These are phyloP conservation scores for Masnerella sp. DNA, from an alignment of 2,888 invertebrate genomes.

Conservation along the genomic window DNA sequence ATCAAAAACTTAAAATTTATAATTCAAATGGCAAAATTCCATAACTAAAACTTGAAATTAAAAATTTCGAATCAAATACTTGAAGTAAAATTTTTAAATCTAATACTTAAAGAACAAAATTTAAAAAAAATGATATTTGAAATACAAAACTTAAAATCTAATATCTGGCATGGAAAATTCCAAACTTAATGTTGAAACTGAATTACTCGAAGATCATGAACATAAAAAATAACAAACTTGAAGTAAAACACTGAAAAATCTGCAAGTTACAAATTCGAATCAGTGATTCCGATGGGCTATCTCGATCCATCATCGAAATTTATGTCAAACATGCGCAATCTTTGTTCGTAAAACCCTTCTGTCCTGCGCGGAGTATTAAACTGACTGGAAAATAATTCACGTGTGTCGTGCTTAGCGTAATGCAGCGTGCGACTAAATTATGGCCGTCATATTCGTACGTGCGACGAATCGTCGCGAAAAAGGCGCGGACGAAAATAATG, in stretches of 20 bases:
- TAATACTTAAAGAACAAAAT: not conserved
- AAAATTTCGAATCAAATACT: too few relatives aligned
- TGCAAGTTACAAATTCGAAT: too few relatives aligned
- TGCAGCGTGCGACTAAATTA: slow-evolving; percentile 40
- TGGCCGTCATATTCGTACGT: slow-evolving; percentile 49
- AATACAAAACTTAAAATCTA: not conserved
- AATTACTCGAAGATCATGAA: too few relatives aligned
- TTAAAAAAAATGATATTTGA: too few relatives aligned
- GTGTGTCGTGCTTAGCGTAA: slow-evolving; percentile 47
- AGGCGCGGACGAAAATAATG: not conserved
- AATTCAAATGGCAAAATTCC: not conserved
- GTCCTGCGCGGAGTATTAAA: slow-evolving; percentile 27
- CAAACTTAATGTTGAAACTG: too few relatives aligned
- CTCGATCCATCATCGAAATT: slow-evolving; percentile 9
- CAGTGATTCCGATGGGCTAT: too few relatives aligned
- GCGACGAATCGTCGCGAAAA: slow-evolving; percentile 35
- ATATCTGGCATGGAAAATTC: not conserved
- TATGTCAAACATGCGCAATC: slow-evolving; percentile 14
- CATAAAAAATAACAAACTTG: too few relatives aligned
- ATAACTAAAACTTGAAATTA: too few relatives aligned
- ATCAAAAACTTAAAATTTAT: not conserved
- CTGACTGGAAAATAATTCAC: slow-evolving; percentile 46
- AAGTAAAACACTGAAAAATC: too few relatives aligned
- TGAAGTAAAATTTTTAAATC: not conserved
- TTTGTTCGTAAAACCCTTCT: slow-evolving; percentile 28